Base-by-base conservation (phyloP, 2,797 vertebrate species). In the Sebastes kiyomatsui region DNA sequence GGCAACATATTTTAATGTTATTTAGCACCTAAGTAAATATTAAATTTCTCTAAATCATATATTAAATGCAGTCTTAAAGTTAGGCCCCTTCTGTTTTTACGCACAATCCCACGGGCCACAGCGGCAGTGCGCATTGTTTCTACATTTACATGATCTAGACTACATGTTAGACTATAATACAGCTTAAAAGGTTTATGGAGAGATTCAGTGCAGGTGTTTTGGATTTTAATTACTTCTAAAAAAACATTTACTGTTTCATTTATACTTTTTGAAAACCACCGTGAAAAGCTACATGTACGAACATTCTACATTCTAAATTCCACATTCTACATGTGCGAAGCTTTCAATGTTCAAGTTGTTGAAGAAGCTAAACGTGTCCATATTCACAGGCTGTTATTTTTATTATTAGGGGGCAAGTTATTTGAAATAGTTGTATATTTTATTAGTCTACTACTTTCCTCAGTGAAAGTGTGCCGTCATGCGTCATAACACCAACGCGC, bases 91-190 rank as follows among this genome's bases (percentile, higher is more conserved):
- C 8, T 55, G 59, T 70, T 1, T 3, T 6, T 59, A 4, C 8
- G 14, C 6, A 6, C n/a, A 10, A 67, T 42, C 14, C 7, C 13
- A 14, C 49, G 22, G 71, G 61, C 60, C 84, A 85, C 30, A 86
- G 72, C 67, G 59, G 22, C 30, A 22, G 46, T 54, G 60, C 59
- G 42, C 8, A 49, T 8, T 49, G 61, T 66, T 62, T 80, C 28
- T 11, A 30, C 46, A 64, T 54, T 38, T 54, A 11, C 46, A 52
- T 20, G 23, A 38, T 66, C 33, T 30, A 52, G 20, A 52, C 49
- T n/a, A n/a, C 35, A 64, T 9, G 38, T 72, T 27, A 75, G n/a
- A 75, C 18, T 32, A 38, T 9, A 20, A 20, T 4, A 32, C 28
- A 55, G 1, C 6, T 20, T 42, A 42, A 42, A 42, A 42, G 16